Base-by-base conservation (phyloP, 2,113 vertebrate species). In the Otus sunia region DNA sequence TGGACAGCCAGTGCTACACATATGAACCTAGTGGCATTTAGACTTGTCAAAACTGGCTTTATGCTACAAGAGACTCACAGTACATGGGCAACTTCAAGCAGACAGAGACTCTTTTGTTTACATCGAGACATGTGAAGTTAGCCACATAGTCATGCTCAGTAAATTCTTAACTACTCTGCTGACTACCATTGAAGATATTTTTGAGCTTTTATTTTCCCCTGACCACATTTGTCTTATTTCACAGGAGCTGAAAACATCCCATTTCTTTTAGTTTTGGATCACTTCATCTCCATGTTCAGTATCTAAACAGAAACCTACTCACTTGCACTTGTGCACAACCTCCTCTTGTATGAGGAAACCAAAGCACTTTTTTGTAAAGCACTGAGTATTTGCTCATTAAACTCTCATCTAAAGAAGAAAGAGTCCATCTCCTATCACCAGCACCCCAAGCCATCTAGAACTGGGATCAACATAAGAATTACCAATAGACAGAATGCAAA, bases 131-230 rank as follows among this genome's bases (percentile, higher is more conserved):
- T 36, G 5, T 4, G 3, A 66, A 71, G 5, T 52, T 67, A 81
- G 25, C 23, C 58, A 71, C 10, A 10, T 6, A 29, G 50, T 37
- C n/a, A 41, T 9, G 6, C 34, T n/a, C 45, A 67, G 12, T 66
- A 75, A 71, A 49, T 52, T 79, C 45, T 27, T 67, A 63, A 67
- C n/a, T 78, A 22, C 43, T 60, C 43, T 87, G 47, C 23, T 67
- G 11, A 75, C 43, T 67, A 36, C 22, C 25, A 55, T 2, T 29
- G 7, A 58, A 71, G 15, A 39, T 2, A n/a, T 18, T 63, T 87
- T 45, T 56, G 3, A 58, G 34, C 3, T 19, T 22, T 37, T 17
- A 45, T 16, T 26, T 27, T 3, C 0, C 1, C 23, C 26, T 18
- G 4, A 82, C 55, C 19, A 80, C 5, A 6, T 85, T 76, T 47